Base-by-base conservation (phyloP, 2,797 vertebrate genomes). In the Diglossa cyanea region DNA sequence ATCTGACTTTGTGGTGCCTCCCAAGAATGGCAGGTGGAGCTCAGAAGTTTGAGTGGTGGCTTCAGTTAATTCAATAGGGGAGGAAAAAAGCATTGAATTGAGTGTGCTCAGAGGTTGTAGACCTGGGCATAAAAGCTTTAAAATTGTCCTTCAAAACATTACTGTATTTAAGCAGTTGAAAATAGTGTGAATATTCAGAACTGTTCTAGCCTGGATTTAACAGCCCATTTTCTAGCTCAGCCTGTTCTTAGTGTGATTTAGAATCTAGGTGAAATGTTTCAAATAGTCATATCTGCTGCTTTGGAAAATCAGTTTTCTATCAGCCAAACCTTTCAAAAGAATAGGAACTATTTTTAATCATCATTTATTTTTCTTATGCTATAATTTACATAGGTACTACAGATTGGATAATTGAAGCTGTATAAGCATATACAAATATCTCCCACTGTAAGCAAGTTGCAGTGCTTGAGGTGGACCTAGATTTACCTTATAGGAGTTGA, bases 1-100 rank as follows among this genome's bases (percentile, higher is more conserved):
- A 21, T 70, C 26, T 3, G 11, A 1, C 37, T 63, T 24, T 5
- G 7, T 45, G n/a, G 21, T 2, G 0, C 4, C 20, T 61, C 33
- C n/a, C 71, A 76, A 31, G 47, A 65, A 48, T n/a, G 42, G 30
- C 54, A 50, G 33, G 17, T 51, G 12, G 13, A 68, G 48, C 53
- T 90, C n/a, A 11, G 50, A 76, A 65, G n/a, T 78, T 71, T 31
- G 25, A 62, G 40, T 72, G 44, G 6, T 4, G 7, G 10, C 45
- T 86, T 75, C 50, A 76, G 4, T 68, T 39, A 48, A 68, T 75
- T 71, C 45, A 48, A 0, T 35, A 31, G 13, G 21, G 13, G 5
- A 7, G 2, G 2, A 62, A 58, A 45, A 47, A 60, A n/a, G 0
- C 25, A 40, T n/a, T 85, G 17, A 68, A 21, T 28, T 17, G 35